Conservation (phyloP, 2,113 vertebrate genomes). For the Megaleporinus macrocephalus region DNA sequence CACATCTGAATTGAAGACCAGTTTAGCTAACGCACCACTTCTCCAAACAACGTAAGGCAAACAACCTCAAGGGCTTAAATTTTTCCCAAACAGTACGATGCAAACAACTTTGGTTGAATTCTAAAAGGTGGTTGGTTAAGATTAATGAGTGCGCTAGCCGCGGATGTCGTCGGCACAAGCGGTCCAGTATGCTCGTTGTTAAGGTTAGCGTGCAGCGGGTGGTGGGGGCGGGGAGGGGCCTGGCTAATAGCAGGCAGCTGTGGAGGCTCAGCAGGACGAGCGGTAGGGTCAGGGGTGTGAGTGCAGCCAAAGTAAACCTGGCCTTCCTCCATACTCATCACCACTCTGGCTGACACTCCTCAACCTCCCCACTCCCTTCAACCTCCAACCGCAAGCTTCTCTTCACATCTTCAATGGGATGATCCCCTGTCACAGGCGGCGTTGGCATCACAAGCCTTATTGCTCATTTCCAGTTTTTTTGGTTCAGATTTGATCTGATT, state of each 20-base stretch:
- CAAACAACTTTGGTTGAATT: not conserved
- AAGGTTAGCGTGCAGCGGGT: constrained; percentile 28
- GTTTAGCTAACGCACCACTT: not conserved
- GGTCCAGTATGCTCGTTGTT: constrained; percentile 15
- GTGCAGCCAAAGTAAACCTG: constrained; percentile 70
- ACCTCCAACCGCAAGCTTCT: constrained; percentile 35
- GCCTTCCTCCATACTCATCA: constrained; percentile 58
- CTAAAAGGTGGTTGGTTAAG: constrained; percentile 2
- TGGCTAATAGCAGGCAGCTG: constrained; percentile 69
- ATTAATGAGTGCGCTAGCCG: constrained; percentile 17
- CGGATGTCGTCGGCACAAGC: not conserved
- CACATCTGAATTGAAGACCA: not conserved
- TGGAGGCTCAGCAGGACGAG: constrained; percentile 55
- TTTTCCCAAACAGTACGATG: constrained; percentile 7
- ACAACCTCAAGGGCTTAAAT: not conserved
- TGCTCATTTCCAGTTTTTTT: not conserved
- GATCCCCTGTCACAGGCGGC: constrained; percentile 5
- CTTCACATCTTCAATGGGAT: not conserved
- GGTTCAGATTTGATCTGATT: too few relatives aligned
- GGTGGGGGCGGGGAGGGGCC: constrained; percentile 43
- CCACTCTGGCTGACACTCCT: constrained; percentile 55
- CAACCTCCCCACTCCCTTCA: constrained; percentile 51
- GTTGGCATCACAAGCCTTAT: not conserved
- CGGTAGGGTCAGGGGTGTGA: constrained; percentile 65
- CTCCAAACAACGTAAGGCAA: not conserved